Evolutionary conservation across 2,113 vertebrate genomes (phyloP).

Genomic region (Fulica atra): DNA sequence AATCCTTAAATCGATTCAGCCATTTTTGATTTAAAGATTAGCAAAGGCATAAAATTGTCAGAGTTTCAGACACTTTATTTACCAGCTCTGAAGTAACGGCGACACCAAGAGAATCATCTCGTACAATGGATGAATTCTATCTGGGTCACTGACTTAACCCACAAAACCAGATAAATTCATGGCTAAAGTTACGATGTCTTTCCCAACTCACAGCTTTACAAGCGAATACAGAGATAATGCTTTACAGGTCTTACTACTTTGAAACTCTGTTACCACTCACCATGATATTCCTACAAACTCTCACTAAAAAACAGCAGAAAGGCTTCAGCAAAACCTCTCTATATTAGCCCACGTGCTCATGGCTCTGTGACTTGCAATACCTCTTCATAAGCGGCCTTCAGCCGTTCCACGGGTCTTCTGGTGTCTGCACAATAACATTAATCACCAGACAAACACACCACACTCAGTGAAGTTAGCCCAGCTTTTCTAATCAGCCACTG

Average conservation of each 20-base stretch:
- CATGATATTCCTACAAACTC: background rate
- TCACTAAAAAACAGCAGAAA: background rate
- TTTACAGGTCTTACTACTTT: background rate
- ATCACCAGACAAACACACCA: background rate
- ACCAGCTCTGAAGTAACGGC: constrained; percentile 14
- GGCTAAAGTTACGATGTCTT: background rate
- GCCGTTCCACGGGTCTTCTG: background rate
- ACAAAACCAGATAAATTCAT: background rate
- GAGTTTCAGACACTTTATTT: constrained; percentile 60
- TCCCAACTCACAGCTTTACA: background rate
- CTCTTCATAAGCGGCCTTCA: background rate
- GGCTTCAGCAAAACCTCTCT: background rate
- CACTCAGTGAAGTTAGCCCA: background rate
- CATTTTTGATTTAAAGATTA: constrained; percentile 71
- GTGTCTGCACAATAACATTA: background rate
- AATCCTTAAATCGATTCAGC: constrained; percentile 66
- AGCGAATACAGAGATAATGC: background rate
- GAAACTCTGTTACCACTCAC: background rate
- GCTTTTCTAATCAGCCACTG: background rate
- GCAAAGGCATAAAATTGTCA: constrained; percentile 65
- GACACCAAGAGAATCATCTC: background rate
- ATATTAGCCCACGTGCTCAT: accelerated
- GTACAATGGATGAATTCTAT: constrained; percentile 29
- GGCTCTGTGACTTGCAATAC: background rate
- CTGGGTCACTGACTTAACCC: constrained; percentile 20